These are phyloP conservation scores for Salvelinus namaycush DNA, from an alignment of 2,113 vertebrate species.

Conservation along the genomic window DNA sequence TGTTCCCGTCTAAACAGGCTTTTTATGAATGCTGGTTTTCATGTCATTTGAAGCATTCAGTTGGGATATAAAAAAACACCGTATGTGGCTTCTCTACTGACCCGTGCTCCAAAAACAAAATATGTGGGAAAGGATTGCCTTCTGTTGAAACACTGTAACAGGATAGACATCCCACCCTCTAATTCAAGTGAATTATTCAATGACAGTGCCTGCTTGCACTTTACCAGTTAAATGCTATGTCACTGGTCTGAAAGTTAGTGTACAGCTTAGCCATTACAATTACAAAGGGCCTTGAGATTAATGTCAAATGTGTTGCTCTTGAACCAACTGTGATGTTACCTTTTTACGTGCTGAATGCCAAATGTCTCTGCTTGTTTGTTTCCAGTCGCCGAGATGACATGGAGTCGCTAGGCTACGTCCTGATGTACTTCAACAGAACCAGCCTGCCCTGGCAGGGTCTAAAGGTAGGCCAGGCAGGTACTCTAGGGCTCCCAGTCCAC, in stretches of 20 bases:
- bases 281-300: neutral
- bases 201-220: too few relatives aligned
- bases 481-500: constrained; percentile 8
- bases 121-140: neutral
- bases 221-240: too few relatives aligned
- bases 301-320: neutral
- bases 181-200: too few relatives aligned
- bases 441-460: constrained; percentile 98
- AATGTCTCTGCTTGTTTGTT: constrained; percentile 31
- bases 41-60: neutral
- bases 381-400: constrained; percentile 97
- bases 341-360: constrained; percentile 9
- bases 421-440: constrained; percentile 99
- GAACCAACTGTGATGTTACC: neutral
- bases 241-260: too few relatives aligned
- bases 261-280: neutral
- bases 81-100: too few relatives aligned
- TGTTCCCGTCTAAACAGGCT: too few relatives aligned
- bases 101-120: neutral
- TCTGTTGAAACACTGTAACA: too few relatives aligned
- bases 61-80: neutral
- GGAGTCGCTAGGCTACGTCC: constrained; percentile 99
- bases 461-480: constrained; percentile 81
- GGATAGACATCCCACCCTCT: too few relatives aligned
- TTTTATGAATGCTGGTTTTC: neutral